Conservation (phyloP, 2,113 vertebrate species). For the Marmota monax region DNA sequence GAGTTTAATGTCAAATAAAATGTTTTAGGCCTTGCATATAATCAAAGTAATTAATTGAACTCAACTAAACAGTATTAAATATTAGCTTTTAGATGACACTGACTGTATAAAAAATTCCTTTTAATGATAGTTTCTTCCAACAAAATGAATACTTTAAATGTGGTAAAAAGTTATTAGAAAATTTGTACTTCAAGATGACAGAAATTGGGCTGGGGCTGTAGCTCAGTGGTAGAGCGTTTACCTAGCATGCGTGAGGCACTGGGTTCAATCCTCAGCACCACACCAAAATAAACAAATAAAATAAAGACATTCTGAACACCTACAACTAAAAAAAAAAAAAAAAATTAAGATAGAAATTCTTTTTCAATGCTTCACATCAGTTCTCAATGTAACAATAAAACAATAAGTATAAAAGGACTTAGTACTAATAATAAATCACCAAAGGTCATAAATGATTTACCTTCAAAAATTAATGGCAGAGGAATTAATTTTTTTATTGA, state of each 20-base stretch:
- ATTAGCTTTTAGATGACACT: slow-evolving; percentile 11
- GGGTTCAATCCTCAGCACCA: too few relatives aligned
- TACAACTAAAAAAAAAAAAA: too few relatives aligned
- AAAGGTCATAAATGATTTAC: slow-evolving; percentile 2
- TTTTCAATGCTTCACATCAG: slow-evolving; percentile 26
- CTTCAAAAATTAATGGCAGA: slow-evolving; percentile 37
- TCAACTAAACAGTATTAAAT: neutral
- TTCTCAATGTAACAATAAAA: slow-evolving; percentile 52
- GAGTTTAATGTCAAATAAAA: neutral
- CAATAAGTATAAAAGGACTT: slow-evolving; percentile 42
- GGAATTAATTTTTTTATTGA: neutral
- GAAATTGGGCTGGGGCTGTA: neutral
- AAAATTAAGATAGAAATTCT: neutral
- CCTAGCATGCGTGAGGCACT: too few relatives aligned
- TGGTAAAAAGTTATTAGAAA: slow-evolving; percentile 51
- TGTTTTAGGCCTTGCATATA: neutral
- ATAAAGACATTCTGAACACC: too few relatives aligned
- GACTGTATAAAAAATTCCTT: slow-evolving; percentile 42
- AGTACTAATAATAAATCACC: slow-evolving; percentile 47
- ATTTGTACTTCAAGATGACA: neutral
- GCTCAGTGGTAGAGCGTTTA: too few relatives aligned
- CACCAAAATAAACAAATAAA: too few relatives aligned
- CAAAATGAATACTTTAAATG: slow-evolving; percentile 51
- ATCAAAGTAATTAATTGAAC: neutral
- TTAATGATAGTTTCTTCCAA: slow-evolving; percentile 36